Conservation (phyloP, 2,797 vertebrate species). For the Serranus cabrilla region DNA sequence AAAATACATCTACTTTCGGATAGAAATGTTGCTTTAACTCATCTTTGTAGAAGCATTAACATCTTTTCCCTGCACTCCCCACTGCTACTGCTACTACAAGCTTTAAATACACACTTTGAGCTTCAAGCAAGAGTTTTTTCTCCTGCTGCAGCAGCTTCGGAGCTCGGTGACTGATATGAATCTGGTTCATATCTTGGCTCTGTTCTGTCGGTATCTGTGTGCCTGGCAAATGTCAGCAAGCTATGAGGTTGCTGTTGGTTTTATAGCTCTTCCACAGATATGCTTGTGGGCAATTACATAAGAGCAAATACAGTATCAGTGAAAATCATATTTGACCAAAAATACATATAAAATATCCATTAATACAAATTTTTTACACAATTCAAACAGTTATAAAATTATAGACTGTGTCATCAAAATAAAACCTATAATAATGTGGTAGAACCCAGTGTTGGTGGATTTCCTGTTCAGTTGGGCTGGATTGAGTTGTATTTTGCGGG, state of each 20-base stretch:
- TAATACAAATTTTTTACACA: background rate
- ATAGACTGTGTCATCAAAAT: background rate
- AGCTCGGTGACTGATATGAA: slow-evolving; percentile 16
- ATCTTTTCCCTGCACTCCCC: background rate
- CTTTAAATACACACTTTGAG: slow-evolving; percentile 5
- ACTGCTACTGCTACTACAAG: slow-evolving; percentile 16
- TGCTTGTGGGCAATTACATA: slow-evolving; percentile 18
- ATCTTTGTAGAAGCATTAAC: background rate
- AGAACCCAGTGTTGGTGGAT: no score
- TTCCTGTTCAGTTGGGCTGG: no score
- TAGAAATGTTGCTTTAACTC: background rate
- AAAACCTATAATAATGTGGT: background rate
- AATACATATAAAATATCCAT: background rate
- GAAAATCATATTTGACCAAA: background rate
- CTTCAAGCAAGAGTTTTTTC: slow-evolving; percentile 17
- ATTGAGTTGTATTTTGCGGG: no score
- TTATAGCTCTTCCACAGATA: slow-evolving; percentile 32
- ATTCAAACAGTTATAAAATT: background rate
- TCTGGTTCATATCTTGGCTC: slow-evolving; percentile 22
- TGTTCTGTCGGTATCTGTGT: slow-evolving; percentile 16
- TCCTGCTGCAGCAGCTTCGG: slow-evolving; percentile 8
- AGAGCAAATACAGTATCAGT: background rate
- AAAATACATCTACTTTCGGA: background rate
- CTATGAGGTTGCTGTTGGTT: slow-evolving; percentile 12
- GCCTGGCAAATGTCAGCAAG: slow-evolving; percentile 25